phyloP scores from a whole-genome alignment of 2,797 vertebrate genomes.

The Margarornis squamiger region DNA sequence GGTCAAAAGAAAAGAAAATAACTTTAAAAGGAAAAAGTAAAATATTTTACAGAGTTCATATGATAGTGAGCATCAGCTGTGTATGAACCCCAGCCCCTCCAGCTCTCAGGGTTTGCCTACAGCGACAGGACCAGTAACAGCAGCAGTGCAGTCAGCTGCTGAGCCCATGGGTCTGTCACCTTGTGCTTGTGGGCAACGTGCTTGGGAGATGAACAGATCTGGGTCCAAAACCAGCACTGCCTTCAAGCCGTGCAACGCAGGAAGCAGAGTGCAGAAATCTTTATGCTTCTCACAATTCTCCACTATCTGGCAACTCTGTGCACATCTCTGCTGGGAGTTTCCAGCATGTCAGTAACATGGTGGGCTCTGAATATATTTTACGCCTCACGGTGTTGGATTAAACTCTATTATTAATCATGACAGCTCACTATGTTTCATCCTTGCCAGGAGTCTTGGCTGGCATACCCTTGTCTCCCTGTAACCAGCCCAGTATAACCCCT shows the following conservation, averaged over 20 bases:
- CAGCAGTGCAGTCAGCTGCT: neutral
- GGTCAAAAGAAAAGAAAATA: neutral
- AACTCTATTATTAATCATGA: constrained; percentile 26
- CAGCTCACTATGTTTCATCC: constrained; percentile 15
- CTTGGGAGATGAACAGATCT: neutral
- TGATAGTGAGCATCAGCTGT: neutral
- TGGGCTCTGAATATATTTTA: constrained; percentile 11
- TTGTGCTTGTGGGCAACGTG: rapidly evolving
- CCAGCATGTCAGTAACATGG: rapidly evolving
- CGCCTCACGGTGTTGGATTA: neutral
- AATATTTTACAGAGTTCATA: neutral
- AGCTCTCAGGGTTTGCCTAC: neutral
- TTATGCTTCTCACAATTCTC: neutral
- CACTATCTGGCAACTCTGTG: neutral
- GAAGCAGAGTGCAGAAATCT: neutral
- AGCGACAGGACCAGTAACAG: rapidly evolving
- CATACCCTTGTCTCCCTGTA: neutral
- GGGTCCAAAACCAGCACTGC: neutral
- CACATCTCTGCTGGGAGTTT: neutral
- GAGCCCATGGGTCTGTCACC: neutral
- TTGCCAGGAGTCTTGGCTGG: constrained; percentile 26
- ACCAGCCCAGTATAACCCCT: neutral
- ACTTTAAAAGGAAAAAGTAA: neutral
- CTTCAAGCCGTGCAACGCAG: rapidly evolving
- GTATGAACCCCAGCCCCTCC: neutral